Base-by-base conservation (phyloP, 2,888 invertebrate species). In the Tipula unca region DNA sequence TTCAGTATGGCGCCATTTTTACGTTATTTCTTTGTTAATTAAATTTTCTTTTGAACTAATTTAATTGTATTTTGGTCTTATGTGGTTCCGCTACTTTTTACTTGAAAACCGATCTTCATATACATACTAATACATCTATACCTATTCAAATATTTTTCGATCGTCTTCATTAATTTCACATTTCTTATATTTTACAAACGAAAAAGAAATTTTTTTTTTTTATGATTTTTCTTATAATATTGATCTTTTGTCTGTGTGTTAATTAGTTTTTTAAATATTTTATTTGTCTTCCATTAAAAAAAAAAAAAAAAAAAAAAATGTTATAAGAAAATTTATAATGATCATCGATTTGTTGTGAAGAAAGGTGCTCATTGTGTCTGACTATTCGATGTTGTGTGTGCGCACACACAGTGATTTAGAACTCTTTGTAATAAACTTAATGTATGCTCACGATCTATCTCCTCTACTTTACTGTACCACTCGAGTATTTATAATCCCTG, bases 281-380 rank as follows among this genome's bases (percentile, higher is more conserved):
- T 83, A 83, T 83, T 83, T 83, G 83, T 35, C 83, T 83, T 83
- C 35, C 83, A 83, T 83, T 83, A 83, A 83, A 35, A 83, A 35
- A 83, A 83, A 82, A 32, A 32, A n/a, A n/a, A 32, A 32, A 32
- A 32, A 32, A 32, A 48, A 48, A 54, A 54, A 17, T 54, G 48
- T 69, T 69, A 69, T 69, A 69, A 69, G 69, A 69, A 69, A 69
- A 69, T 69, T 69, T 69, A 69, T 69, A 69, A 69, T 69, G 69
- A 69, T 69, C 69, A 69, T 69, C 69, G 69, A 69, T 69, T 69
- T 69, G 69, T 69, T 69, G 69, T 69, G 20, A 69, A 69, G 69
- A 69, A 69, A 69, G 69, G 69, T 69, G 69, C 20, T 69, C 69
- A 69, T 69, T 69, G 69, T 69, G 69, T 69, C 69, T 69, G 69